Conservation (phyloP, 2,113 vertebrate genomes). For the Phrynosoma platyrhinos region DNA sequence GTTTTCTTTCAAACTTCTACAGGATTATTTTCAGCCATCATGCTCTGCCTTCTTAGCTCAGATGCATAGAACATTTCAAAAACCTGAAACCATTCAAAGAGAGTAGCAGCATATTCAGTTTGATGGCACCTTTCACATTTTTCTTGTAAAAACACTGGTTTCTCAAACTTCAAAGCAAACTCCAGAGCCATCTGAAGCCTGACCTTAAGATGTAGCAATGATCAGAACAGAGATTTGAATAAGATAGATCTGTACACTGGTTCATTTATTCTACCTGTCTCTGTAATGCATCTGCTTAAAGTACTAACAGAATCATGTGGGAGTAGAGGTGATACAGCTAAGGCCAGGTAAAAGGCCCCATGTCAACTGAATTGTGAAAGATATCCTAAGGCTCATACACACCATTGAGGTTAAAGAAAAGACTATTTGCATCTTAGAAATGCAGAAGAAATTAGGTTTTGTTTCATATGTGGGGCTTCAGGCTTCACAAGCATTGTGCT, state of each 20-base stretch:
- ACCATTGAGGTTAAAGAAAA: not conserved
- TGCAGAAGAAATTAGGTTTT: not conserved
- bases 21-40: slow-evolving; percentile 4
- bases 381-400: not conserved
- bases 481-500: not conserved
- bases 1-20: not conserved
- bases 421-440: not conserved
- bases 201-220: slow-evolving; percentile 19
- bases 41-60: not conserved
- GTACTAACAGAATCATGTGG: not conserved
- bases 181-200: not conserved
- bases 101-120: not conserved
- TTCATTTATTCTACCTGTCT: not conserved
- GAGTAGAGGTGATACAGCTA: not conserved
- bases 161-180: slow-evolving; percentile 11
- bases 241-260: not conserved
- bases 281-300: not conserved
- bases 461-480: not conserved
- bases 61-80: slow-evolving; percentile 19
- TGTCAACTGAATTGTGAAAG: not conserved
- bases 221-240: slow-evolving; percentile 5
- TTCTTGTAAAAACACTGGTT: not conserved
- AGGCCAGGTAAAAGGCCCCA: not conserved
- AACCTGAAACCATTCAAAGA: slow-evolving; percentile 3
- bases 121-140: slow-evolving; percentile 10